These are phyloP conservation scores for Platichthys flesus DNA, from an alignment of 2,113 vertebrate genomes.

Conservation along the genomic window DNA sequence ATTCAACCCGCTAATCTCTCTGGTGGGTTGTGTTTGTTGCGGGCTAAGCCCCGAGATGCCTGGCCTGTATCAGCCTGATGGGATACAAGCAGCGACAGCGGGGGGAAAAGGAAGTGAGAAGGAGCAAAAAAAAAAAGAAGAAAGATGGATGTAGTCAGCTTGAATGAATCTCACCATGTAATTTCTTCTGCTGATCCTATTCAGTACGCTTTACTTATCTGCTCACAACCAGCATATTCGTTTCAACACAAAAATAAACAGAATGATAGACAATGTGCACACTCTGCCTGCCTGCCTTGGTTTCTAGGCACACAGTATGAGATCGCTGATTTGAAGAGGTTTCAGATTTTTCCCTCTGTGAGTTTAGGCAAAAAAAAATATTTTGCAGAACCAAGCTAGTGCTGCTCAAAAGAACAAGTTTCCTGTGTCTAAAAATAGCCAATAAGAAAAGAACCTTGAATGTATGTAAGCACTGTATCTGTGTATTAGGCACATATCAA, in stretches of 20 bases:
- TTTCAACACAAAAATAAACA: conserved; percentile 62
- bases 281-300: conserved; percentile 24
- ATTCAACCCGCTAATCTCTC: conserved; percentile 72
- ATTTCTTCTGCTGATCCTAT: conserved; percentile 68
- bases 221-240: conserved; percentile 43
- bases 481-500: too few relatives aligned
- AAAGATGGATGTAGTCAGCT: conserved; percentile 53
- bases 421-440: background rate
- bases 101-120: conserved; percentile 41
- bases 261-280: conserved; percentile 52
- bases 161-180: conserved; percentile 58
- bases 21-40: conserved; percentile 70
- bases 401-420: background rate
- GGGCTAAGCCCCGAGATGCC: conserved; percentile 65
- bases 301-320: conserved; percentile 44
- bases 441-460: background rate
- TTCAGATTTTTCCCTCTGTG: conserved; percentile 53
- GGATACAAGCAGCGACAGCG: conserved; percentile 51
- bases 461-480: too few relatives aligned
- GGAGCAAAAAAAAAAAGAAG: conserved; percentile 30
- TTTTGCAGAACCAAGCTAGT: conserved; percentile 6
- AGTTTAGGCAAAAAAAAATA: conserved; percentile 40
- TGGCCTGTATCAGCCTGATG: conserved; percentile 51
- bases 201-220: conserved; percentile 64
- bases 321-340: conserved; percentile 52